phyloP scores from a whole-genome alignment of 2,888 invertebrate species.

The Kuschelorhynchus macadamiae region DNA sequence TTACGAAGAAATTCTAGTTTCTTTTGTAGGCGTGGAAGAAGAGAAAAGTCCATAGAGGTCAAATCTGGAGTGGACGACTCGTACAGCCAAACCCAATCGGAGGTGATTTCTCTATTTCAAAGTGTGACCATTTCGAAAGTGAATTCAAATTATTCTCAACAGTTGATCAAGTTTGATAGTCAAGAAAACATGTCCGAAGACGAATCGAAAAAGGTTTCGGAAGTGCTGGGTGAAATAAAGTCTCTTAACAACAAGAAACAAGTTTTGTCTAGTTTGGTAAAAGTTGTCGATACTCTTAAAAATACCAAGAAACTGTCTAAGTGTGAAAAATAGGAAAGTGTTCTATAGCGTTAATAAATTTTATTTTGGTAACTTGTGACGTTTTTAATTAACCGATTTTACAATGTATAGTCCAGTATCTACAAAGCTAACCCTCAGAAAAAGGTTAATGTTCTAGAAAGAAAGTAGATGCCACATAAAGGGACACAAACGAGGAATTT shows the following conservation, averaged over 20 bases:
- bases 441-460: too few species aligned
- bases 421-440: too few species aligned
- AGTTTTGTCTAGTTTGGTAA: slow-evolving; percentile 30
- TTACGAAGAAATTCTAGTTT: slow-evolving; percentile 8
- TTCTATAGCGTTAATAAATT: too few species aligned
- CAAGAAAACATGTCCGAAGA: slow-evolving; percentile 21
- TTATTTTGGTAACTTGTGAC: too few species aligned
- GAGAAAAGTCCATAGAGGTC: slow-evolving; percentile 31
- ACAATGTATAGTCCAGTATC: too few species aligned
- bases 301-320: slow-evolving; percentile 2
- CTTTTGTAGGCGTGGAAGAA: slow-evolving; percentile 29
- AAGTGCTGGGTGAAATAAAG: slow-evolving; percentile 14
- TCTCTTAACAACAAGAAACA: slow-evolving; percentile 24
- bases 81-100: slow-evolving; percentile 14
- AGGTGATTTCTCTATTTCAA: slow-evolving; percentile 31
- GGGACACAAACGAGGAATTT: too few species aligned
- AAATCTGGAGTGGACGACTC: slow-evolving; percentile 2
- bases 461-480: too few species aligned
- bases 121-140: slow-evolving; percentile 17
- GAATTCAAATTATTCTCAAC: slow-evolving; percentile 14
- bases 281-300: slow-evolving; percentile 9
- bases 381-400: too few species aligned
- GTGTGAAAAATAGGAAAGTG: not conserved
- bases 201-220: slow-evolving; percentile 15
- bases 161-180: not conserved